Percentiles rank a stretch among this genome's conserved stretches.
Evolutionary conservation across 2,888 invertebrate species (phyloP).

Genomic region (Lycophotia porphyrea): DNA sequence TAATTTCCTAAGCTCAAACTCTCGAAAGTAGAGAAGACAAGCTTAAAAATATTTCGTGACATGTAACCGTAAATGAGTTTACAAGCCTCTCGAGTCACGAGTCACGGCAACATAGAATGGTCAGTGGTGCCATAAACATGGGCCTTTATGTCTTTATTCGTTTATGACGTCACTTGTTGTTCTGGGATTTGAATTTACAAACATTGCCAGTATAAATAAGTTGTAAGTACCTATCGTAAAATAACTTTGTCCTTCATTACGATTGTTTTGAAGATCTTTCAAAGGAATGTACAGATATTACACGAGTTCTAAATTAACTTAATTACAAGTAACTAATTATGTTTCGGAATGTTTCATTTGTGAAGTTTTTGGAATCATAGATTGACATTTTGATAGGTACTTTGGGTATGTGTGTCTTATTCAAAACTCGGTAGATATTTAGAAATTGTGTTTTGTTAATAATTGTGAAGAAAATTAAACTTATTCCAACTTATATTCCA

Average conservation of each 20-base stretch:
- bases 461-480: conserved; percentile 5
- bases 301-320: conserved; percentile 19
- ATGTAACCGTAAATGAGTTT: conserved; percentile 50
- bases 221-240: conserved; percentile 42
- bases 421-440: conserved; percentile 13
- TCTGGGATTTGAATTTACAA: conserved; percentile 54
- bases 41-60: conserved; percentile 16
- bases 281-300: conserved; percentile 16
- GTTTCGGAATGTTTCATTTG: conserved; percentile 11
- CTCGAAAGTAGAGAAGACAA: neutral
- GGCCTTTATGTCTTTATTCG: conserved; percentile 58
- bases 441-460: neutral
- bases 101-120: conserved; percentile 47
- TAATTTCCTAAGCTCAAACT: neutral
- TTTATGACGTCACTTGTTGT: conserved; percentile 52
- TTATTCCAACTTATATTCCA: neutral
- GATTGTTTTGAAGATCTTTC: conserved; percentile 26
- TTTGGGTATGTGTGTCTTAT: neutral
- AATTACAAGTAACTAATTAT: conserved; percentile 14
- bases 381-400: conserved; percentile 11
- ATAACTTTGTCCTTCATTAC: conserved; percentile 19
- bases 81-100: conserved; percentile 37
- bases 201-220: conserved; percentile 56
- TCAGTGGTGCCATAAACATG: conserved; percentile 60
- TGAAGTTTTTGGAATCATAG: conserved; percentile 41